Evolutionary conservation across 2,888 invertebrate genomes (phyloP), one percentile per base, ranked within the genome.

Genomic region (Apoderus coryli): DNA sequence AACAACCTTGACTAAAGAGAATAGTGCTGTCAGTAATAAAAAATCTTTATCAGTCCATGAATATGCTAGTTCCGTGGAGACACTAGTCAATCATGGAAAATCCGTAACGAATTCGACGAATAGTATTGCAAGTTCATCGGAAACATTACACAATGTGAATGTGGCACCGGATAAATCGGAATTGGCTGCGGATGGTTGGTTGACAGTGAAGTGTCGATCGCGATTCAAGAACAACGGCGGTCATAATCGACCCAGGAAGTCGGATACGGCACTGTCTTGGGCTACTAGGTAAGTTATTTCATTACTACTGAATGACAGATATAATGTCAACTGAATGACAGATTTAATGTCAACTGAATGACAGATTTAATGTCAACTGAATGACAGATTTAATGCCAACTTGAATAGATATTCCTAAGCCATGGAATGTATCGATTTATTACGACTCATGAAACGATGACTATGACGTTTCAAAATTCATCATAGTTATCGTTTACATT

Each of bases 111-210:
- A 50, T 35, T 50, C 52, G 0, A 49, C 45, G 27, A 53, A 56
- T 36, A 53, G 53, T 29, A 53, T 58, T 36, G 65, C 64, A 15
- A 67, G 69, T 45, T 70, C 70, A 23, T 59, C 64, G 1, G 71
- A 71, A 48, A 69, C 70, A 1, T 54, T 70, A 11, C 63, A 67
- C 1, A 59, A 57, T 22, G 69, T 70, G 49, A 63, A 64, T 28
- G 52, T 65, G 7, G 64, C 64, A 36, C 47, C 38, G 19, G 46
- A 46, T n/a, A n/a, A n/a, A n/a, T n/a, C n/a, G n/a, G n/a, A n/a
- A n/a, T n/a, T n/a, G 26, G 38, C 44, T n/a, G 34, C 50, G 22
- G 82, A 82, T 42, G 92, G 90, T 1, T 92, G 90, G 92, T 69
- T 88, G 39, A 90, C 84, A 0, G 92, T 92, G 0, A 77, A 84